Conservation (phyloP, 2,888 invertebrate species). For the Elegia similella region DNA sequence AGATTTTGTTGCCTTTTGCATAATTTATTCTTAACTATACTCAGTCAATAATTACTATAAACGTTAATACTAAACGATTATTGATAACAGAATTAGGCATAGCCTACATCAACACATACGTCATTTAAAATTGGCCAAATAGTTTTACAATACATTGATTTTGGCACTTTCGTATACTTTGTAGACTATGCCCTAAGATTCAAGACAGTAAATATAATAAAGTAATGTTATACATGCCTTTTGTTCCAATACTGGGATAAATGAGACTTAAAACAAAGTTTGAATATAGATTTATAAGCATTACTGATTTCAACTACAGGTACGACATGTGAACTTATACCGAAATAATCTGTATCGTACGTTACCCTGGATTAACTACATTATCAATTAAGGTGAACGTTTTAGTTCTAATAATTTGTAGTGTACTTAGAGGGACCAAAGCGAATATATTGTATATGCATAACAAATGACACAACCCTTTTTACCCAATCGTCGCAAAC, state of each 20-base stretch:
- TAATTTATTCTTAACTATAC: conserved; percentile 65
- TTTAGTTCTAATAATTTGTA: conserved; percentile 39
- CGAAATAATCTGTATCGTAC: conserved; percentile 42
- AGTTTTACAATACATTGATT: conserved; percentile 23
- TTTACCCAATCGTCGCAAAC: conserved; percentile 66
- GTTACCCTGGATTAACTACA: conserved; percentile 65
- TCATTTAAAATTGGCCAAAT: conserved; percentile 12
- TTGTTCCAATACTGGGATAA: conserved; percentile 24
- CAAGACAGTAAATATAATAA: conserved; percentile 17
- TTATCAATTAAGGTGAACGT: conserved; percentile 37
- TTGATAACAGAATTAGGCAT: conserved; percentile 32
- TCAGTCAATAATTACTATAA: conserved; percentile 71
- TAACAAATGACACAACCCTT: conserved; percentile 78
- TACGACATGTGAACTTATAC: conserved; percentile 40
- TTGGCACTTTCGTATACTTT: conserved; percentile 32
- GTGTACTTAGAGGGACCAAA: conserved; percentile 48
- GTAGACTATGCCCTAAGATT: conserved; percentile 27
- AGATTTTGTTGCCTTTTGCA: conserved; percentile 47
- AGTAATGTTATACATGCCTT: conserved; percentile 18
- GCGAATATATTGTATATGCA: conserved; percentile 66
- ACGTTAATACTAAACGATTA: conserved; percentile 58
- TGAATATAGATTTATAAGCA: conserved; percentile 32
- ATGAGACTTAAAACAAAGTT: conserved; percentile 25
- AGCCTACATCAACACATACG: conserved; percentile 19
- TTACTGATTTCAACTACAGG: conserved; percentile 42